Percentiles rank a stretch among this genome's conserved stretches.
phyloP scores from a whole-genome alignment of 1,140 invertebrate species.

The Heliconius hermathena region DNA sequence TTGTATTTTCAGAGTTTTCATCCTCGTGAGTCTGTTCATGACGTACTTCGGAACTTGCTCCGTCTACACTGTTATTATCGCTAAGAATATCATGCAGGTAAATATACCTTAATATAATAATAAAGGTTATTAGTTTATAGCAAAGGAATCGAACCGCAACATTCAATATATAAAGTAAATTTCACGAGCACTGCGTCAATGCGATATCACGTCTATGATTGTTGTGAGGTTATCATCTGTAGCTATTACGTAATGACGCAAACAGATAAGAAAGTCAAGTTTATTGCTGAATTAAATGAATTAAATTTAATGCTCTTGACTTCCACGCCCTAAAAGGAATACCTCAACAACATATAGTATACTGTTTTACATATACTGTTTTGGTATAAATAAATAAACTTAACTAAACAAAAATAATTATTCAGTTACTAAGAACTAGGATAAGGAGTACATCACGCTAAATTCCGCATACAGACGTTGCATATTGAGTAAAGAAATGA shows the following conservation, averaged over 20 bases:
- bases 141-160: no score
- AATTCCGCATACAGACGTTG: no score
- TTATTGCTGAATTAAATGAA: background rate
- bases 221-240: background rate
- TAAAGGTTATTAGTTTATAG: background rate
- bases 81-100: slow-evolving; percentile 87
- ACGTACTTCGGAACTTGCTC: slow-evolving; percentile 93
- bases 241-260: background rate
- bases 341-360: background rate
- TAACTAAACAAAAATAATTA: no score
- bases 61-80: slow-evolving; percentile 91
- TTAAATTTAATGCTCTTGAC: no score
- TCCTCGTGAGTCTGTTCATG: slow-evolving; percentile 86
- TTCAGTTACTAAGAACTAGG: no score
- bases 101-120: slow-evolving; percentile 20
- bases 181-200: background rate
- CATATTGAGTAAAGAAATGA: no score
- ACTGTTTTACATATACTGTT: no score
- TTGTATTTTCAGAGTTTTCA: slow-evolving; percentile 80
- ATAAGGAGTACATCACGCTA: no score
- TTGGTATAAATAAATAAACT: no score
- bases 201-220: background rate
- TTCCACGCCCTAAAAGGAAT: background rate
- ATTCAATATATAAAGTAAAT: background rate
- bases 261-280: slow-evolving; percentile 1